Base-by-base conservation (phyloP, 2,113 vertebrate genomes). In the Pangasianodon gigas region DNA sequence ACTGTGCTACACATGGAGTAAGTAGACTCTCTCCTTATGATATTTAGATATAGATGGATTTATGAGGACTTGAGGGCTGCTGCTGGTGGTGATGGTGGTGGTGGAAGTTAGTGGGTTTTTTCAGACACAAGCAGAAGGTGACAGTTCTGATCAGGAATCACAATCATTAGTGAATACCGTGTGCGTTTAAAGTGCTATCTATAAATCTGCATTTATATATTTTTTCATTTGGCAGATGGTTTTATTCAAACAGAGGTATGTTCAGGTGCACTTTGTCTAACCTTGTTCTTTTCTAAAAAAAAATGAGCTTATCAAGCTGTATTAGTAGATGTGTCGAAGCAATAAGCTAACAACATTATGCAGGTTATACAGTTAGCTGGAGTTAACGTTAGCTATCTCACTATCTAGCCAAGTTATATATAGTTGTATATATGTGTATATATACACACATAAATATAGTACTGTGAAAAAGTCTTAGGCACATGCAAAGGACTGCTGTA, bases 1-100 rank as follows among this genome's bases (percentile, higher is more conserved):
- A 99, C 95, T 98, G 97, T 90, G 97, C 97, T 92, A 99, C 98
- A 7, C 98, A 99, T 0, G 98, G 97, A 71, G 98, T 99, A 95
- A 97, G 98, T 94, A 16, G 19, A 65, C 8, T 54, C 1, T 18
- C 37, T 4, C n/a, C 44, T 87, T 62, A 29, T 90, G 19, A 75
- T 85, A 29, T 85, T 26, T 46, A 32, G 21, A 62, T 87, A 62
- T 54, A 32, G 69, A 56, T 56, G 11, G 54, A 46, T 65, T 37
- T 89, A 44, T 48, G 48, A 48, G 52, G 13, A 37, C 44, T 37
- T 46, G 56, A 9, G 67, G 75, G 52, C 37, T 52, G n/a, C 1
- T 44, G 46, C 8, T 48, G 24, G 1, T 51, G 77, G 46, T 51
- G 21, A 5, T 77, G 52, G 0, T 52, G 48, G 16, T 56, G n/a